Evolutionary conservation across 2,797 vertebrate genomes (phyloP).

Genomic region (Chrysocyon brachyurus): DNA sequence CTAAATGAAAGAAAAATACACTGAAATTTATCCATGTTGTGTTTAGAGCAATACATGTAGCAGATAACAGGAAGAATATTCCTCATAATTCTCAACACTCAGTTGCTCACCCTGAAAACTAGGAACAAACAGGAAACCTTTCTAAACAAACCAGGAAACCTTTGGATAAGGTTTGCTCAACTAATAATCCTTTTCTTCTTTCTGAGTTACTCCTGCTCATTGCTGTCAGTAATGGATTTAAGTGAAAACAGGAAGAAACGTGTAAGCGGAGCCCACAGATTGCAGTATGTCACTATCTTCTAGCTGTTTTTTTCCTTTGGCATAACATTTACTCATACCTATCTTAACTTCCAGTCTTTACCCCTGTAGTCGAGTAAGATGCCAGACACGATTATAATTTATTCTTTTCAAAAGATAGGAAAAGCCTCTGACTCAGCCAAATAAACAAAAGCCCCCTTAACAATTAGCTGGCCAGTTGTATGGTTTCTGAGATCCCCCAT

Average conservation of each 20-base stretch:
- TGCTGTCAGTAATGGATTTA: background rate
- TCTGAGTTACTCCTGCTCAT: background rate
- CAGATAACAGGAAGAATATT: background rate
- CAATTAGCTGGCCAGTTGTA: background rate
- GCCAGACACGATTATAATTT: background rate
- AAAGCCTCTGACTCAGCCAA: background rate
- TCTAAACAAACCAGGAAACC: background rate
- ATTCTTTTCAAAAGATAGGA: constrained; percentile 26
- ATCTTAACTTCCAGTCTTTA: background rate
- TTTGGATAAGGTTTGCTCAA: background rate
- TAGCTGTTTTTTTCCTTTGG: background rate
- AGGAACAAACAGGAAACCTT: background rate
- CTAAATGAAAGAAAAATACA: constrained; percentile 23
- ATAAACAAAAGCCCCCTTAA: background rate
- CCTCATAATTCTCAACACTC: background rate
- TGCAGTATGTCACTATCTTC: background rate
- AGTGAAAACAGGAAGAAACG: background rate
- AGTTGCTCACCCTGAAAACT: background rate
- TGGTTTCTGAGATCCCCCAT: background rate
- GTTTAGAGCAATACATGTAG: background rate
- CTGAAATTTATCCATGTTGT: background rate
- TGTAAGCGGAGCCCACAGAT: background rate
- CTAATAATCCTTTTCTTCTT: background rate
- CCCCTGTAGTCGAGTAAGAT: background rate
- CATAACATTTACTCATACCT: background rate